These are phyloP conservation scores for Opisthocomus hoazin DNA, from an alignment of 2,113 vertebrate genomes.

Conservation along the genomic window DNA sequence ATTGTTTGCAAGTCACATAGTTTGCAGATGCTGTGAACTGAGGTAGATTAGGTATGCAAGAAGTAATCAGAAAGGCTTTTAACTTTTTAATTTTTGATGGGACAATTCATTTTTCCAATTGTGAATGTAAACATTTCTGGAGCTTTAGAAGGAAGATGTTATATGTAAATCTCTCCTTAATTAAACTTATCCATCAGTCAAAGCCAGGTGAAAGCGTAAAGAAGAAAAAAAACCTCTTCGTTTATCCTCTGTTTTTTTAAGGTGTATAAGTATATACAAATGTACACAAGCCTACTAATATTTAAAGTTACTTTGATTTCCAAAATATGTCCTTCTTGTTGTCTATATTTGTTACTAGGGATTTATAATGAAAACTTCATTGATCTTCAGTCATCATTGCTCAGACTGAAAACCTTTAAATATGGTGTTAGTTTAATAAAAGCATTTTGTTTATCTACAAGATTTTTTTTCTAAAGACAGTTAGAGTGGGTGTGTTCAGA, in stretches of 20 bases:
- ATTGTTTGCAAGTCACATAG: not conserved
- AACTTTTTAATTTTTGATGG: not conserved
- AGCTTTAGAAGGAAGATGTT: not conserved
- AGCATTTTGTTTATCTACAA: not conserved
- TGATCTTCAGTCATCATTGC: not conserved
- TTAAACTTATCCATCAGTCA: not conserved
- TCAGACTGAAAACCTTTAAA: not conserved
- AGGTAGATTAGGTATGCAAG: not conserved
- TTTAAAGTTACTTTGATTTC: not conserved
- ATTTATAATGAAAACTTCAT: not conserved
- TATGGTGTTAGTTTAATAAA: not conserved
- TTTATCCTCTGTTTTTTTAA: not conserved
- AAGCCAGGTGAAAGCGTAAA: not conserved
- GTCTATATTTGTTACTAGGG: not conserved
- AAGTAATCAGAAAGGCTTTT: not conserved
- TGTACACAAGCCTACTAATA: not conserved
- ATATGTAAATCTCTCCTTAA: not conserved
- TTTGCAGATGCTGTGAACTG: not conserved
- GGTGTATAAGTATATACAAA: not conserved
- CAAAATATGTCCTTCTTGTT: not conserved
- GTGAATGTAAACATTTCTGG: not conserved
- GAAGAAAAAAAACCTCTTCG: not conserved
- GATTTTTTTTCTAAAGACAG: not conserved
- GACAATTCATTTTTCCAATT: not conserved
- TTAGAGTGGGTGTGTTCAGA: not conserved